Evolutionary conservation across 2,888 invertebrate species (phyloP).

Genomic region (Lypha dubia): DNA sequence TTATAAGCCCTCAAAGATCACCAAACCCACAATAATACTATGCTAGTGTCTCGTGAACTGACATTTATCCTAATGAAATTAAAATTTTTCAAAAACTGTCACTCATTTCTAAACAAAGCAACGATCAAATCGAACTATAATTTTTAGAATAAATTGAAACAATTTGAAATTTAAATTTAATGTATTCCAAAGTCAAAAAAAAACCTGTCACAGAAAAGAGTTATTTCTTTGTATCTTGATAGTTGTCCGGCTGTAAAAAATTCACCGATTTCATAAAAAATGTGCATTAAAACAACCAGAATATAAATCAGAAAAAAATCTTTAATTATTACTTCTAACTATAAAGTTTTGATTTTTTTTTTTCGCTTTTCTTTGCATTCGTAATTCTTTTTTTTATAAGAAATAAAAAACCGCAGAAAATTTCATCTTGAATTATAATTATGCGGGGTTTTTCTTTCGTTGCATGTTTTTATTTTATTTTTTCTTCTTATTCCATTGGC

Average conservation of each 20-base stretch:
- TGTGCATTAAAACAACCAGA: conserved; percentile 19
- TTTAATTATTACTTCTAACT: conserved; percentile 68
- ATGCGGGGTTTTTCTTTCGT: conserved; percentile 54
- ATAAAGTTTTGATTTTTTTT: conserved; percentile 50
- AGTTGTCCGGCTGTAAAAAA: not conserved
- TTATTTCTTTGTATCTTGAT: not conserved
- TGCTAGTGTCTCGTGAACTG: no score
- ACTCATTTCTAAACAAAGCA: no score
- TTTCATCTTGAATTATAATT: conserved; percentile 68
- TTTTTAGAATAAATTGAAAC: no score
- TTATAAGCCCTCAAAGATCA: no score
- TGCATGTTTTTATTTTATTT: not conserved
- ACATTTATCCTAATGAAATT: no score
- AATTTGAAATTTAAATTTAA: no score
- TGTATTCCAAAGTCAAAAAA: no score
- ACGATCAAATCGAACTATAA: no score
- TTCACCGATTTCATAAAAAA: not conserved
- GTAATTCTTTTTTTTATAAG: conserved; percentile 50
- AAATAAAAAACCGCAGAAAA: conserved; percentile 69
- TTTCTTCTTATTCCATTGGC: conserved; percentile 54
- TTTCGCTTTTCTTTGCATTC: not conserved
- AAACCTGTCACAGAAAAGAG: not conserved
- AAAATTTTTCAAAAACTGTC: no score
- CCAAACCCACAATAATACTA: no score
- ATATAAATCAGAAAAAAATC: conserved; percentile 58